Evolutionary conservation across 2,797 vertebrate genomes (phyloP).

Genomic region (Schizopygopsis malacanthus): DNA sequence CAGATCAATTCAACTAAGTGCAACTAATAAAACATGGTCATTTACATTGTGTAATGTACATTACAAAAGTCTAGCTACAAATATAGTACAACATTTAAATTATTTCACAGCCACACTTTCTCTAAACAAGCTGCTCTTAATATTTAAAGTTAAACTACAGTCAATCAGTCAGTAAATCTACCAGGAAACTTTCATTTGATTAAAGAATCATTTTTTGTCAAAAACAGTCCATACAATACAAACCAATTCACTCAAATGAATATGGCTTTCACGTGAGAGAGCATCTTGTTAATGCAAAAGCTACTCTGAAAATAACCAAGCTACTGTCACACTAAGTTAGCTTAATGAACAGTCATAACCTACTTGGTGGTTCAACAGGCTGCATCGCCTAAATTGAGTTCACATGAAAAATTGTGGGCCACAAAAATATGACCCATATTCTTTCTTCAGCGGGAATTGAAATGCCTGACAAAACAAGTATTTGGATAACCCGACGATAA

Average conservation of each 20-base stretch:
- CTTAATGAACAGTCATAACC: not conserved
- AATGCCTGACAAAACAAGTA: conserved; percentile 48
- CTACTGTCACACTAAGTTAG: not conserved
- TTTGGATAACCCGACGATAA: conserved; percentile 29
- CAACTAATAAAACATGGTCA: not conserved
- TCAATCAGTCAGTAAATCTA: not conserved
- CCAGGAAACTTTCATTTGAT: not conserved
- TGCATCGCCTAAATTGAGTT: not conserved
- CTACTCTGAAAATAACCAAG: not conserved
- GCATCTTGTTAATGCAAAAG: not conserved
- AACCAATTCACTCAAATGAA: not conserved
- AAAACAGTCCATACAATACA: not conserved
- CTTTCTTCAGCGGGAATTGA: conserved; percentile 55
- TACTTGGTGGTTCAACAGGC: not conserved
- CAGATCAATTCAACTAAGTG: not conserved
- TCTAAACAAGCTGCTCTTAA: not conserved
- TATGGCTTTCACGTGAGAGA: not conserved
- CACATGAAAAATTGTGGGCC: not conserved
- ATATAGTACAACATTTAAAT: not conserved
- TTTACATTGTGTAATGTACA: too few relatives aligned
- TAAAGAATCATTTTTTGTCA: not conserved
- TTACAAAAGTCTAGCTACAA: not conserved
- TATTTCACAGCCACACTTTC: not conserved
- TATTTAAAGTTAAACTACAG: too few relatives aligned
- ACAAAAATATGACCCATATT: conserved; percentile 39